phyloP scores from a whole-genome alignment of 2,888 invertebrate genomes.

The Eugnorisma glareosa region DNA sequence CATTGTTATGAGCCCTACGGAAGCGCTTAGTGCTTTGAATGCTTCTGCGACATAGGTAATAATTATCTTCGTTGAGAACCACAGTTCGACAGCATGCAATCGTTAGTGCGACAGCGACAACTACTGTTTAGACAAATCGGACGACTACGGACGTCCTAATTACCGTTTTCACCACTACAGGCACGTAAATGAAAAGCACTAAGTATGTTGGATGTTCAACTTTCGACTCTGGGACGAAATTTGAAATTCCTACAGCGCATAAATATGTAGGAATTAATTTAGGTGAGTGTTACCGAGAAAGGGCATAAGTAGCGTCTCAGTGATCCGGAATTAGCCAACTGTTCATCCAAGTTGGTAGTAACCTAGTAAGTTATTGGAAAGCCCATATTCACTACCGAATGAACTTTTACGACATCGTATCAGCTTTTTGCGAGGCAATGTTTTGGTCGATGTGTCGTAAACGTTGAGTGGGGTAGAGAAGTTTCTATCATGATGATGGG shows the following conservation, averaged over 20 bases:
- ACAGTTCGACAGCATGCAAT: background rate
- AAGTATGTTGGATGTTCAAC: background rate
- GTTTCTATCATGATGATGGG: background rate
- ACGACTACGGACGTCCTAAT: background rate
- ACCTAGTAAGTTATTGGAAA: conserved; percentile 12
- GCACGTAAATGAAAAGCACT: background rate
- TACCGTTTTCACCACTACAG: background rate
- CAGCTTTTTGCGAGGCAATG: conserved; percentile 12
- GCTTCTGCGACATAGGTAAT: background rate
- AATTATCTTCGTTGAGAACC: background rate
- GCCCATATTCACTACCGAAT: conserved; percentile 13
- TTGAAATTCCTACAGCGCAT: background rate
- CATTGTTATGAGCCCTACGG: background rate
- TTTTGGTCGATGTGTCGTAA: conserved; percentile 24
- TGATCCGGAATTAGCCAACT: background rate
- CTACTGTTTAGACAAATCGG: background rate
- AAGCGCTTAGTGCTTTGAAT: background rate
- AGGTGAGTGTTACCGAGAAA: background rate
- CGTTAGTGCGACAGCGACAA: background rate
- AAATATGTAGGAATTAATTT: background rate
- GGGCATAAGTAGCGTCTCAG: background rate
- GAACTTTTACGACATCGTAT: conserved; percentile 19
- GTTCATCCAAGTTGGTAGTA: conserved; percentile 5
- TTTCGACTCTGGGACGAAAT: background rate
- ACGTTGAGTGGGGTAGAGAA: conserved; percentile 10